A percentile compares a stretch with the other conserved stretches of the same genome.
phyloP scores from a whole-genome alignment of 2,797 vertebrate genomes.

The Macropus fuliginosus region DNA sequence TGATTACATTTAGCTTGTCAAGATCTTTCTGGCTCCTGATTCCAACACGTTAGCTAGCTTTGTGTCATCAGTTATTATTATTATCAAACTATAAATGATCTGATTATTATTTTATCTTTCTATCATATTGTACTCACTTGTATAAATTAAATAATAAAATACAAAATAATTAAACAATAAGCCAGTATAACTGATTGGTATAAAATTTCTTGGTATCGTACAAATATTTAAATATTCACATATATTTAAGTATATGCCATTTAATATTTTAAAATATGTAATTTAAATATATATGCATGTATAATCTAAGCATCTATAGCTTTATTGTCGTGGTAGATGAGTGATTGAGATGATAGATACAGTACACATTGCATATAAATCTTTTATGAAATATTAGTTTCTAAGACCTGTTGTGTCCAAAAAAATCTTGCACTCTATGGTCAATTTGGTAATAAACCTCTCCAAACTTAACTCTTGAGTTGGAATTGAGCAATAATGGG shows the following conservation, averaged over 20 bases:
- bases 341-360: neutral
- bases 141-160: neutral
- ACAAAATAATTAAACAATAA: neutral
- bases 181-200: neutral
- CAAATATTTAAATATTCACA: neutral
- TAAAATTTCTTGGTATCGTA: neutral
- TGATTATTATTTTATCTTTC: neutral
- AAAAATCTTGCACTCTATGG: neutral
- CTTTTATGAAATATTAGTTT: neutral
- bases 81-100: neutral
- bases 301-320: neutral
- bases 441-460: neutral
- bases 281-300: neutral
- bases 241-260: neutral
- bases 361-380: neutral
- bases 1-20: slow-evolving; percentile 1
- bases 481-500: neutral
- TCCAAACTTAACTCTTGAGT: neutral
- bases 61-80: neutral
- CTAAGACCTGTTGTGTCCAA: neutral
- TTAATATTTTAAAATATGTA: neutral
- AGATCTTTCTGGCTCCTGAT: neutral
- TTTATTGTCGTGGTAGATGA: neutral
- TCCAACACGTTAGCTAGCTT: neutral
- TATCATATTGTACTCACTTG: neutral